Evolutionary conservation across 2,797 vertebrate genomes (phyloP).

Genomic region (Tolypeutes matacus): DNA sequence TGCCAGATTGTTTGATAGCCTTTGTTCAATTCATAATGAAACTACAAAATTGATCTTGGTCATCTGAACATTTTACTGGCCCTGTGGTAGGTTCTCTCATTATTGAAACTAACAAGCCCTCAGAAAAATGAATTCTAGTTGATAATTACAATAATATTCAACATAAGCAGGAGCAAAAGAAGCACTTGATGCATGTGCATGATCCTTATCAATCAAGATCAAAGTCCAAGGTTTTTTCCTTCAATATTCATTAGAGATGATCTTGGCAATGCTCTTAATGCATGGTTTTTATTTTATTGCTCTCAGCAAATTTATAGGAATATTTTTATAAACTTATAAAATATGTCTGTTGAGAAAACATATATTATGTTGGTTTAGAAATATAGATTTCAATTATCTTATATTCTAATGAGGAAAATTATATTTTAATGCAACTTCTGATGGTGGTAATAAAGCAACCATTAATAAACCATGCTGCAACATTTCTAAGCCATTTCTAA

Average conservation of each 20-base stretch:
- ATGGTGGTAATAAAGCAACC: not conserved
- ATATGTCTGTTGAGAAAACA: not conserved
- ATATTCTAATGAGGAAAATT: conserved; percentile 15
- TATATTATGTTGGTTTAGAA: not conserved
- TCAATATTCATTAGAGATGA: not conserved
- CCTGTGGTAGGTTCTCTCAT: not conserved
- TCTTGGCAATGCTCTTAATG: not conserved
- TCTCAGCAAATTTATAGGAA: not conserved
- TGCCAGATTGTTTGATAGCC: not conserved
- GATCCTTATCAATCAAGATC: not conserved
- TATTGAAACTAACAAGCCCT: not conserved
- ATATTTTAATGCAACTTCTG: conserved; percentile 29
- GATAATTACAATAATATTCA: conserved; percentile 16
- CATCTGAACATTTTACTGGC: not conserved
- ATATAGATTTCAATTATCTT: conserved; percentile 29
- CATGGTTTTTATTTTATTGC: conserved; percentile 1
- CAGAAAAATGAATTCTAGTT: not conserved
- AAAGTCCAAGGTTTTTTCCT: not conserved
- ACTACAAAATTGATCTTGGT: not conserved
- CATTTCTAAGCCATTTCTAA: conserved; percentile 52
- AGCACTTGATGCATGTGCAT: not conserved
- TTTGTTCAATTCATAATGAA: conserved; percentile 8
- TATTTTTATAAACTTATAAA: not conserved
- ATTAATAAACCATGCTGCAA: not conserved
- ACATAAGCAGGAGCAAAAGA: not conserved